A percentile compares a stretch with the other conserved stretches of the same genome.
phyloP scores from a whole-genome alignment of 2,113 vertebrate species.

The Podarcis cretensis region DNA sequence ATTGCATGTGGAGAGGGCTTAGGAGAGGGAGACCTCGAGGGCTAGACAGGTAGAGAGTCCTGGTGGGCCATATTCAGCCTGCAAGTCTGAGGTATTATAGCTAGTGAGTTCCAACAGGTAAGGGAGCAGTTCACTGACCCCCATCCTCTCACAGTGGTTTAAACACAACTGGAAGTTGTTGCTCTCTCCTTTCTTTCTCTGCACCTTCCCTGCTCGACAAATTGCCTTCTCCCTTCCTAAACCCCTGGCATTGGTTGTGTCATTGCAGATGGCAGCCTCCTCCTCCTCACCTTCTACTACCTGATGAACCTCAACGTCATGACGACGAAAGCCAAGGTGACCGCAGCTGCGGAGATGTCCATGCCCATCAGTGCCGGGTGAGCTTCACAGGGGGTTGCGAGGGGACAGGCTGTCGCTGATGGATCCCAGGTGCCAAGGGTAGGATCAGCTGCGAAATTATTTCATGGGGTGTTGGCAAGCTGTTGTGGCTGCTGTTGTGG shows the following conservation, averaged over 20 bases:
- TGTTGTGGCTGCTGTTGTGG: neutral
- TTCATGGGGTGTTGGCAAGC: rapidly evolving
- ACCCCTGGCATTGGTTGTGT: neutral
- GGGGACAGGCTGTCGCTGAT: rapidly evolving
- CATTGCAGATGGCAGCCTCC: conserved; percentile 84
- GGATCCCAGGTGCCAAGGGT: neutral
- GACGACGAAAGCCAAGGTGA: conserved; percentile 93
- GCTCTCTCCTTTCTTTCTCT: rapidly evolving
- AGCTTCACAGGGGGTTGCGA: conserved; percentile 52
- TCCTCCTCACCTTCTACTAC: conserved; percentile 93
- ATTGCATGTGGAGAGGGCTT: no score
- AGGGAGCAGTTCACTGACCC: neutral
- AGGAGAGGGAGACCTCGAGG: no score
- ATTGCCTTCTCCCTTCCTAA: neutral
- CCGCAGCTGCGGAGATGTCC: conserved; percentile 82
- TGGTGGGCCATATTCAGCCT: no score
- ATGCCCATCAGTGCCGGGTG: conserved; percentile 84
- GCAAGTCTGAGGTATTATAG: neutral
- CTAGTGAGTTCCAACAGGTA: neutral
- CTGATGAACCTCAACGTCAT: conserved; percentile 97
- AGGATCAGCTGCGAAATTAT: neutral
- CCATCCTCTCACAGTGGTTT: neutral
- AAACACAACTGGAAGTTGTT: neutral
- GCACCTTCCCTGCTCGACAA: neutral
- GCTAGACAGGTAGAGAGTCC: no score